These are phyloP conservation scores for Molossus alvarezi DNA, from an alignment of 2,797 vertebrate genomes.

Conservation along the genomic window DNA sequence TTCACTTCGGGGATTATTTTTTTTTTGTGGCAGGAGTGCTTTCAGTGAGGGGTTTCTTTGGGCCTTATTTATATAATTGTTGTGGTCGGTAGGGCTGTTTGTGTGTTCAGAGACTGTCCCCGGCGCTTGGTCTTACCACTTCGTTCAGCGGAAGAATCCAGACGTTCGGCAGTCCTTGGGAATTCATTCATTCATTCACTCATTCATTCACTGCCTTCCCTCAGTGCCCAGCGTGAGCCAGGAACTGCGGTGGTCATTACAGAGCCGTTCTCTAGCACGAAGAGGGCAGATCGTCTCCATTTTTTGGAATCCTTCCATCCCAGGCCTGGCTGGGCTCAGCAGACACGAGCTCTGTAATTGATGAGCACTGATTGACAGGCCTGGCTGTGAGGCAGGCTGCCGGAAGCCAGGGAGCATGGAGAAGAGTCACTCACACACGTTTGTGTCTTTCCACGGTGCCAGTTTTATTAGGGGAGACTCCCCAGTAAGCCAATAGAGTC, in stretches of 20 bases:
- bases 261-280: background rate
- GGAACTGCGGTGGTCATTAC: background rate
- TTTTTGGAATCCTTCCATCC: conserved; percentile 6
- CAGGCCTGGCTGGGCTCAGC: background rate
- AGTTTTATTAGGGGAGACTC: background rate
- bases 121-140: background rate
- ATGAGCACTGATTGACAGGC: background rate
- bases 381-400: background rate
- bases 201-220: conserved; percentile 25
- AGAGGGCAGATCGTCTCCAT: background rate
- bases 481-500: background rate
- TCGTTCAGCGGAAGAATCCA: background rate
- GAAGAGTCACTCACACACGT: background rate
- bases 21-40: conserved; percentile 66
- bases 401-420: background rate
- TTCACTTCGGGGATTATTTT: conserved; percentile 64
- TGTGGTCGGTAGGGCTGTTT: conserved; percentile 27
- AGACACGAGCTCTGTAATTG: background rate
- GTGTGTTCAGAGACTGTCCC: conserved; percentile 31
- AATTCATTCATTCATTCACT: background rate
- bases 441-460: background rate
- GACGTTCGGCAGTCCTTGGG: background rate
- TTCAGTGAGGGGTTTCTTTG: conserved; percentile 68
- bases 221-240: background rate
- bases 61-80: conserved; percentile 69